Base-by-base conservation (phyloP, 2,797 vertebrate species). In the Potorous gilbertii region DNA sequence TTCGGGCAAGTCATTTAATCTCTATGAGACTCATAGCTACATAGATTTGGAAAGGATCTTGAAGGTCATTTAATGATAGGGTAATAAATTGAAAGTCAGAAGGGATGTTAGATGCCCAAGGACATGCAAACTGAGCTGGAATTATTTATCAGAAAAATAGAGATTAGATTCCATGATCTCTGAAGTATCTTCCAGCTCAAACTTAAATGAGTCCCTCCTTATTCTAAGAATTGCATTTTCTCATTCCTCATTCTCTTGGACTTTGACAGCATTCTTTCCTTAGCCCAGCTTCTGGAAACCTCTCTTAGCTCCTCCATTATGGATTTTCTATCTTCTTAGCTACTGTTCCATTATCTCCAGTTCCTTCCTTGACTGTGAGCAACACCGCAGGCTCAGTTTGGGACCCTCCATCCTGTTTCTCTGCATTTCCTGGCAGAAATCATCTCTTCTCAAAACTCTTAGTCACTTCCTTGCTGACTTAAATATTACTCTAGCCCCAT, bases 401-500 rank as follows among this genome's bases (percentile, higher is more conserved):
- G 9, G 50, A 12, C 24, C 31, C 11, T 46, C 24, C 24, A 28
- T 50, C 29, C 66, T 21, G 46, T 94, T 18, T 57, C 24, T 34
- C 94, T 46, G 21, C 13, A 29, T 14, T n/a, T 50, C 57, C 54
- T 93, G 16, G 57, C 56, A 93, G 14, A 56, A 93, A 93, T 94
- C 29, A 34, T 9, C 66, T 55, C 34, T 66, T 81, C n/a, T 66
- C 3, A 59, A 13, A 55, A 95, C 59, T 91, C 89, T 56, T 93
- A 94, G n/a, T 14, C 16, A 87, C 1, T 0, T 0, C 21, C 92
- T 81, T 46, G 40, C 40, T 90, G 28, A 91, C 31, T 92, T 28
- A 57, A 96, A 94, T 57, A 56, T 87, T 81, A 3, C 14, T 90
- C 81, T 40, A 92, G 87, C 34, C 55, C 24, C 40, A 34, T 95